Base-by-base conservation (phyloP, 2,888 invertebrate genomes). In the Cylloceria caligata region DNA sequence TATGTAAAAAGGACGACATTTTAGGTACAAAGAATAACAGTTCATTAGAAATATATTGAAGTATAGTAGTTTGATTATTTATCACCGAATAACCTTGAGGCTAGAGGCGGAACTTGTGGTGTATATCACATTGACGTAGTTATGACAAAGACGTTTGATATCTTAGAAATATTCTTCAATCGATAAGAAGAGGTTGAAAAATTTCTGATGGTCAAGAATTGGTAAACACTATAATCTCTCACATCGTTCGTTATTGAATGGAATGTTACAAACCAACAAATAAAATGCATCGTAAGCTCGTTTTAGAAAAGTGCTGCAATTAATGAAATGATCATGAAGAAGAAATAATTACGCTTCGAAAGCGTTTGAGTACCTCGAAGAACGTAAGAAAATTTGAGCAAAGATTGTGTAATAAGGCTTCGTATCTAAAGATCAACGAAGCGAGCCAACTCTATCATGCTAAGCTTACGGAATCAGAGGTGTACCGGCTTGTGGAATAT, bases 161-260 rank as follows among this genome's bases (percentile, higher is more conserved):
- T n/a, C n/a, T n/a, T n/a, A n/a, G 49, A 27, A 24, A 24, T 27
- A 27, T 27, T 55, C 55, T 3, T 7, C 24, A 55, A 55, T 55
- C 27, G 55, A 55, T 55, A 55, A 55, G 24, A 55, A 55, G 2
- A 13, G 0, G 27, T 27, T 5, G 21, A 55, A 55, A 27, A 27
- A 55, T 13, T 4, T 11, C 13, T 27, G 55, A 55, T 27, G 13
- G 9, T 9, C 9, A 27, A 27, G 13, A 27, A 55, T 27, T 19
- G 55, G 16, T 55, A 24, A 55, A 55, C 55, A 55, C 55, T 19
- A 27, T 3, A 55, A 27, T 55, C 55, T n/a, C n/a, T 55, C 13
- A 21, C 9, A 49, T 9, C 4, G 6, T 16, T 47, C 6, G 21
- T 9, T 49, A 21, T 19, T 6, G 2, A 4, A 19, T 7, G 21